These are phyloP conservation scores for Calycopis cecrops DNA, from an alignment of 1,140 invertebrate genomes.

Conservation along the genomic window DNA sequence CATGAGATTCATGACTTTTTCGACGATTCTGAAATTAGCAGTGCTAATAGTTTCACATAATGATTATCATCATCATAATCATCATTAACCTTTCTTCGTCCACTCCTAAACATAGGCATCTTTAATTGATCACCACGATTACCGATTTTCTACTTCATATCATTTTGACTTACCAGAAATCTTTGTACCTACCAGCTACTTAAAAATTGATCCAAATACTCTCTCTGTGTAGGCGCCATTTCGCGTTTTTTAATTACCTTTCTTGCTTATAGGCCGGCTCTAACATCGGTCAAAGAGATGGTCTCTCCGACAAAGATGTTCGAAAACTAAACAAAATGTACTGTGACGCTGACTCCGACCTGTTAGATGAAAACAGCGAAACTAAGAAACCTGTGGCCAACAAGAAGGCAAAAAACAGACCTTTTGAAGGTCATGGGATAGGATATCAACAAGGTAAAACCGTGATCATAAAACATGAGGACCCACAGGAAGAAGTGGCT, in stretches of 20 bases:
- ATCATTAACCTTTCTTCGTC: too few relatives aligned
- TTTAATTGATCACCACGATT: too few relatives aligned
- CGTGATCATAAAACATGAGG: conserved; percentile 55
- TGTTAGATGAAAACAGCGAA: conserved; percentile 24
- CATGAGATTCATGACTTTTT: not conserved
- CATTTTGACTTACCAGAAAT: too few relatives aligned
- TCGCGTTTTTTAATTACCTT: conserved; percentile 13
- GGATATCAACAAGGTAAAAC: conserved; percentile 70
- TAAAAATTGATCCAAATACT: too few relatives aligned
- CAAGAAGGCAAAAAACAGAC: conserved; percentile 56
- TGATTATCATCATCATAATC: too few relatives aligned
- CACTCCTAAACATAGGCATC: too few relatives aligned
- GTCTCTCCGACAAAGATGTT: conserved; percentile 80
- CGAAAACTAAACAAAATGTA: conserved; percentile 83
- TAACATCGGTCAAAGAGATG: conserved; percentile 78
- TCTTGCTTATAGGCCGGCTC: conserved; percentile 45
- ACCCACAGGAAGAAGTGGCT: conserved; percentile 44
- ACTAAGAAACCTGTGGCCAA: conserved; percentile 29
- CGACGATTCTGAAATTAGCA: too few relatives aligned
- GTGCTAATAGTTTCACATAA: too few relatives aligned
- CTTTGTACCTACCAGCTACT: too few relatives aligned
- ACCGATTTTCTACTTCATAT: too few relatives aligned
- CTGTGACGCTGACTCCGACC: conserved; percentile 49
- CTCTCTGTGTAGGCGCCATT: too few relatives aligned
- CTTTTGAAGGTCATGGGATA: conserved; percentile 60